A percentile compares a stretch with the other conserved stretches of the same genome.
These are phyloP conservation scores for Stegana nigrithorax DNA, from an alignment of 2,888 invertebrate species.

Conservation along the genomic window DNA sequence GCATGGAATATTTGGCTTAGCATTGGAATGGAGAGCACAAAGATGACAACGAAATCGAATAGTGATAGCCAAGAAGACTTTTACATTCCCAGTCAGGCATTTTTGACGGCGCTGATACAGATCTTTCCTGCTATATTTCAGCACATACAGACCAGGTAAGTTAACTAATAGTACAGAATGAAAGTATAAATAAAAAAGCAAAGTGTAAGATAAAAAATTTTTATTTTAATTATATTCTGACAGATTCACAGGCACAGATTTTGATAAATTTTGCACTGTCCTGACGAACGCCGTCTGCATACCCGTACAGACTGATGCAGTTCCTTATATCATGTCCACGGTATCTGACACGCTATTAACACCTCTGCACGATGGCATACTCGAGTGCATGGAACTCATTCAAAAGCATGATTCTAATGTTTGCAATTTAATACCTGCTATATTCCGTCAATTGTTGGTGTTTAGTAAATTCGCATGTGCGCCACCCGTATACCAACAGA, in stretches of 20 bases:
- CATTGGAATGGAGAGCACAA: conserved; percentile 84
- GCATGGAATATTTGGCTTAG: conserved; percentile 91
- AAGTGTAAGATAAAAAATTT: background rate
- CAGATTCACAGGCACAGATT: conserved; percentile 73
- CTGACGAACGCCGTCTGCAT: conserved; percentile 82
- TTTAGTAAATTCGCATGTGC: conserved; percentile 80
- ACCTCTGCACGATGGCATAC: conserved; percentile 84
- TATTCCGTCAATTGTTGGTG: conserved; percentile 75
- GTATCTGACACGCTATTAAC: conserved; percentile 84
- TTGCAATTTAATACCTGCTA: conserved; percentile 75
- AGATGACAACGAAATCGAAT: conserved; percentile 67
- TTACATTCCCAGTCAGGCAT: conserved; percentile 92
- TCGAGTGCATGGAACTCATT: conserved; percentile 88
- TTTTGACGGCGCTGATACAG: conserved; percentile 93
- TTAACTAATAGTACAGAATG: background rate
- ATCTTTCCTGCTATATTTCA: conserved; percentile 96
- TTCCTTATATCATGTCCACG: conserved; percentile 84
- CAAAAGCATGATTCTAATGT: conserved; percentile 78
- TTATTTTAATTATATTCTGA: conserved; percentile 14
- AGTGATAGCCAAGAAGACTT: conserved; percentile 71
- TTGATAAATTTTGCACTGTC: conserved; percentile 82
- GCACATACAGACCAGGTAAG: conserved; percentile 81
- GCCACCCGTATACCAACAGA: conserved; percentile 70
- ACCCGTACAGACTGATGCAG: conserved; percentile 83
- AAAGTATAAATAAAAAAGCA: background rate